phyloP scores from a whole-genome alignment of 2,797 vertebrate genomes.

The Erpetoichthys calabaricus region DNA sequence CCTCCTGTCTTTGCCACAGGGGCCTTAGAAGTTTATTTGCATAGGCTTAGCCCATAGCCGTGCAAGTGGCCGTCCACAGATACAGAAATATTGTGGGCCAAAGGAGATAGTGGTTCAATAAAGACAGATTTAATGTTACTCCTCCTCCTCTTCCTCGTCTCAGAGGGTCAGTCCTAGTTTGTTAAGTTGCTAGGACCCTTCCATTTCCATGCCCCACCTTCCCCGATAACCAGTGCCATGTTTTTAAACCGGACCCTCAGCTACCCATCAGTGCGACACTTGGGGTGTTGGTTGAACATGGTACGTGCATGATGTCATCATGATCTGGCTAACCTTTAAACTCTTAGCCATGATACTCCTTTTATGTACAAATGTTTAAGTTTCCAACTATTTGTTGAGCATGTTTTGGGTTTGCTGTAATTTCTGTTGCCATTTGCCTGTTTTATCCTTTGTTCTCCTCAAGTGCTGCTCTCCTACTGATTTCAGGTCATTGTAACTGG shows the following conservation, averaged over 20 bases:
- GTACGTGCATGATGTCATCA: slow-evolving; percentile 12
- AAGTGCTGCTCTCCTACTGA: slow-evolving; percentile 1
- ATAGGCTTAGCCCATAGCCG: no score
- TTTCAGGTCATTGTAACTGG: slow-evolving; percentile 17
- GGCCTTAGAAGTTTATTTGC: no score
- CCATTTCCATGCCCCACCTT: neutral
- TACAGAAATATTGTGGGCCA: no score
- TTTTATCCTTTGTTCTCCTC: slow-evolving; percentile 17
- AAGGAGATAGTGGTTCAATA: no score
- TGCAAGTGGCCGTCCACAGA: no score
- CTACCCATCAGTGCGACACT: slow-evolving; percentile 2
- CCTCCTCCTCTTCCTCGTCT: neutral
- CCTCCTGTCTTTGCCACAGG: no score
- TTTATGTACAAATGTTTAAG: slow-evolving; percentile 13
- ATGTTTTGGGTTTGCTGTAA: slow-evolving; percentile 27
- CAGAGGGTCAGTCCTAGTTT: neutral
- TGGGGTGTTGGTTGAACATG: slow-evolving; percentile 8
- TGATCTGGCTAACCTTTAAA: slow-evolving; percentile 4
- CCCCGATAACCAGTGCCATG: neutral
- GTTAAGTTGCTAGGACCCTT: neutral
- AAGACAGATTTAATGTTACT: no score
- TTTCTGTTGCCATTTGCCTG: slow-evolving; percentile 30
- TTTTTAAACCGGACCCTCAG: neutral
- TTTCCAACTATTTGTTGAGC: slow-evolving; percentile 29
- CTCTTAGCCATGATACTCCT: slow-evolving; percentile 15